These are phyloP conservation scores for Lottia gigantea DNA, from an alignment of 2,888 invertebrate species.

Conservation along the genomic window DNA sequence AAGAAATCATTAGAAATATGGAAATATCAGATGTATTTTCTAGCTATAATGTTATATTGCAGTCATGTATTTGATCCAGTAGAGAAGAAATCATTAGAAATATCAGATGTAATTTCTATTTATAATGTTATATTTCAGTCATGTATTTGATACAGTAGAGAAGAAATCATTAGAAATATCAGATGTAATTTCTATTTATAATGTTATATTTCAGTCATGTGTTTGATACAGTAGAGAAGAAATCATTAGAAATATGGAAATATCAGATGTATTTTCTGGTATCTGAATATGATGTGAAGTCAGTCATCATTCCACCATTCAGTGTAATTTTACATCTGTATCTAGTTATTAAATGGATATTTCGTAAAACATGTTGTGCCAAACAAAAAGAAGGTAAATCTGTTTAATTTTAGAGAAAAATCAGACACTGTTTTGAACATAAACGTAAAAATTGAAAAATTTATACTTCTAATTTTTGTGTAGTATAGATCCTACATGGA, in stretches of 20 bases:
- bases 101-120: too few relatives aligned
- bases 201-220: conserved; percentile 62
- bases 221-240: conserved; percentile 68
- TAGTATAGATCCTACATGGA: too few relatives aligned
- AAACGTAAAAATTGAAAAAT: neutral
- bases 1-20: too few relatives aligned
- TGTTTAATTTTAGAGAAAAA: neutral
- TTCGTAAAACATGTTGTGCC: conserved; percentile 38
- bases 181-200: conserved; percentile 66
- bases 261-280: conserved; percentile 69
- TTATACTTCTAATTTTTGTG: too few relatives aligned
- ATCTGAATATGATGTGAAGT: conserved; percentile 66
- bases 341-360: conserved; percentile 42
- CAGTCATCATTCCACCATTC: conserved; percentile 66
- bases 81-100: too few relatives aligned
- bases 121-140: too few relatives aligned
- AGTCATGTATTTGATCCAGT: too few relatives aligned
- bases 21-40: too few relatives aligned
- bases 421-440: too few relatives aligned
- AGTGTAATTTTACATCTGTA: conserved; percentile 60
- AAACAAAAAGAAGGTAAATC: conserved; percentile 33
- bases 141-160: conserved; percentile 66
- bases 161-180: conserved; percentile 68
- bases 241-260: conserved; percentile 69
- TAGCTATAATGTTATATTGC: too few relatives aligned